Evolutionary conservation across 1,140 invertebrate genomes (phyloP), one percentile per base, ranked within the genome.

Genomic region (Colletes latitarsis): DNA sequence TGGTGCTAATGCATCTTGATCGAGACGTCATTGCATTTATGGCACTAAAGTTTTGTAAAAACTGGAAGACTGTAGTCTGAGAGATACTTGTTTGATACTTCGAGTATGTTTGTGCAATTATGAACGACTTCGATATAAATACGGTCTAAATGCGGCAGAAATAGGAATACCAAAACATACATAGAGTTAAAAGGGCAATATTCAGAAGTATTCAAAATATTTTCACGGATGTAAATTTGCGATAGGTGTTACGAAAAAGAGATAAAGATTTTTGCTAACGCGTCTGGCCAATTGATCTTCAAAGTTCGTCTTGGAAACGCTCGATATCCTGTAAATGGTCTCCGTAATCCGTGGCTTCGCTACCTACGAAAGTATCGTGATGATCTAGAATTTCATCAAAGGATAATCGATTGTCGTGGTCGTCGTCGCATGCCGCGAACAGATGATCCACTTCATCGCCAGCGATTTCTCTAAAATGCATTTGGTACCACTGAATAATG

Each of bases 331-430:
- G 95, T 57, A 98, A 94, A 92, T 98, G 97, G 89, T 98, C 96
- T 4, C 98, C 98, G 93, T 98, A 99, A 90, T 98, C 97, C n/a
- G 98, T 98, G 0, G 97, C 98, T 94, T 99, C 98, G 91, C 97
- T 98, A 17, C 98, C 98, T 17, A 99, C 98, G 94, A 99, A 99
- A 58, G 96, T 95, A 81, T 98, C 97, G 91, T 99, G 96, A 91
- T 98, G 97, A 19, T 96, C 95, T 0, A 99, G 90, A 68, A 99
- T 96, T 94, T 99, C 99, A 9, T 97, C 94, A 90, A 97, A 97
- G 1, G 96, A 96, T 14, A 99, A 94, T 80, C 96, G 91, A 79
- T 96, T 96, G 92, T 99, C 98, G 88, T 96, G 96, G 92, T 99
- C 95, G 82, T 96, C 96, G 94, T 99, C 98, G 1, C 98, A 96